Evolutionary conservation across 2,113 vertebrate genomes (phyloP).

Genomic region (Sitta europaea): DNA sequence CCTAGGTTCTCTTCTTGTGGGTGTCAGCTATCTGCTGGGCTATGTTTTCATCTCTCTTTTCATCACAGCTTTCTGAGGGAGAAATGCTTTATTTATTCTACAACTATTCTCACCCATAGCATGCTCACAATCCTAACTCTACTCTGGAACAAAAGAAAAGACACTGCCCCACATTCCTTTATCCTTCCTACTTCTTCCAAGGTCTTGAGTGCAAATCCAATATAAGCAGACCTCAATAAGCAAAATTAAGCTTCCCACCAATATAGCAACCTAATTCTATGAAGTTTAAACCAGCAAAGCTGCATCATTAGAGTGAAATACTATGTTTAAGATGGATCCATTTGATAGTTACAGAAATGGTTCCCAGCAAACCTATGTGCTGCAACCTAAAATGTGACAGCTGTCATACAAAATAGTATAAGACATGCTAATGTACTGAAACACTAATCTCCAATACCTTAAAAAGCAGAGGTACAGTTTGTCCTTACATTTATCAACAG

Average conservation of each 20-base stretch:
- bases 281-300: background rate
- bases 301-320: background rate
- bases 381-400: background rate
- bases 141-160: background rate
- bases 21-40: background rate
- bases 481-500: background rate
- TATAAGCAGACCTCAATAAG: background rate
- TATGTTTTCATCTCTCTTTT: background rate
- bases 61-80: background rate
- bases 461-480: background rate
- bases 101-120: background rate
- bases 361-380: background rate
- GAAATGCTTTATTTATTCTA: background rate
- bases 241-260: background rate
- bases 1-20: background rate
- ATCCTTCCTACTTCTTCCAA: background rate
- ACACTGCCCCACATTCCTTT: background rate
- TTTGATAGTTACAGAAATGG: background rate
- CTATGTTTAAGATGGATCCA: background rate
- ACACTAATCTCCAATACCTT: background rate
- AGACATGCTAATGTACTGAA: background rate
- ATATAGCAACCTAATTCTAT: background rate
- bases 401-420: background rate
- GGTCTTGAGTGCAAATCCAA: background rate
- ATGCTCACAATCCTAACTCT: background rate